Base-by-base conservation (phyloP, 2,888 invertebrate species). In the Temnothorax ravouxi region DNA sequence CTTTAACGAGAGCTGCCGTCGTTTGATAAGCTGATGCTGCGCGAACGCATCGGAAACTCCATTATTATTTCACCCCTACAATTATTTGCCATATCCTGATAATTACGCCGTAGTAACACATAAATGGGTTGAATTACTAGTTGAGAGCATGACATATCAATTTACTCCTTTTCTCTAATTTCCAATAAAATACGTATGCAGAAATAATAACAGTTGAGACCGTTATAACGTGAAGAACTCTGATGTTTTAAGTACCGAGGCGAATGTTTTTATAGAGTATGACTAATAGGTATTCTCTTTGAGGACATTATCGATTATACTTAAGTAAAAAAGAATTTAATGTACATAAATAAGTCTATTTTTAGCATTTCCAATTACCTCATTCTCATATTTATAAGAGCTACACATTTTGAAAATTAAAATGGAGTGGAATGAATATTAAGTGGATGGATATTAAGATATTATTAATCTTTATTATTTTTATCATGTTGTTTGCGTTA, bases 11-110 rank as follows among this genome's bases (percentile, higher is more conserved):
- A 34, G 50, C 41, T 13, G n/a, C 44, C 44, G 71, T 44, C 29
- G 71, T 71, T 71, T 77, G 77, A 77, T 77, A 77, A 71, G 72
- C 77, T 67, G 54, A 56, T 29, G 71, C 54, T 56, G 76, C 67
- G 67, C 67, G 66, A 66, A 25, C 15, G 41, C 25, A 44, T 54
- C 29, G 52, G 29, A 15, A 77, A 54, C 47, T 25, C 69, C 72
- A 77, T 77, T 77, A 77, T 77, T 77, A 77, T 77, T 71, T 77
- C 72, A 34, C 3, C 41, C n/a, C 77, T 54, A 25, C 77, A 77
- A 77, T 77, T 77, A 77, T 77, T 71, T 29, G 29, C 5, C 77
- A 71, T 54, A 72, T 69, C 29, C n/a, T 3, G 71, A 71, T 77
- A 77, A 77, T 77, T 77, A 44, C 11, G 56, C 15, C 8, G 52